These are phyloP conservation scores for Horisme vitalbata DNA, from an alignment of 2,888 invertebrate genomes.

Conservation along the genomic window DNA sequence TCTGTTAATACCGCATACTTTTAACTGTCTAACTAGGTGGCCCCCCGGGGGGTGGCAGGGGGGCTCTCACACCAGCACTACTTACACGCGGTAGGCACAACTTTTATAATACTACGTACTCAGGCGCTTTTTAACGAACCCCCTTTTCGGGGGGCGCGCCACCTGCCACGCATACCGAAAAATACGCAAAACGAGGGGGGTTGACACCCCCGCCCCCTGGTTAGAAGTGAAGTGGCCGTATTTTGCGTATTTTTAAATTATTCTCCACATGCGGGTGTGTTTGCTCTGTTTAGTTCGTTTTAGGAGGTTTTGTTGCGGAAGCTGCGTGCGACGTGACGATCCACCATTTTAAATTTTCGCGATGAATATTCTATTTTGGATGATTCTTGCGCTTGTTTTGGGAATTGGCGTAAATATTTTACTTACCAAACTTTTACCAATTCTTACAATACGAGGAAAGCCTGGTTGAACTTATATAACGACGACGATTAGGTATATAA, in stretches of 20 bases:
- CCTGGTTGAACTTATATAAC: too few relatives aligned
- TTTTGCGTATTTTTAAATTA: slow-evolving; percentile 83
- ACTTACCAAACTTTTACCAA: too few relatives aligned
- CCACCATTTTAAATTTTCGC: slow-evolving; percentile 7
- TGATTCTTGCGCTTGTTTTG: too few relatives aligned
- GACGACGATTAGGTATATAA: too few relatives aligned
- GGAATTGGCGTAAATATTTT: too few relatives aligned
- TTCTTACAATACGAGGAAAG: too few relatives aligned
- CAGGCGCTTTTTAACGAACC: slow-evolving; percentile 81
- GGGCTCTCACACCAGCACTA: slow-evolving; percentile 65
- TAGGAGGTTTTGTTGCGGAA: slow-evolving; percentile 45
- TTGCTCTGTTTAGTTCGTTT: slow-evolving; percentile 67
- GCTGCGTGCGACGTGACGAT: slow-evolving; percentile 40
- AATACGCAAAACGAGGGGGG: slow-evolving; percentile 75
- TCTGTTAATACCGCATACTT: slow-evolving; percentile 83
- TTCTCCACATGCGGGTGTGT: slow-evolving; percentile 72
- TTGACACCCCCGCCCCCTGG: slow-evolving; percentile 61
- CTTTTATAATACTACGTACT: slow-evolving; percentile 83
- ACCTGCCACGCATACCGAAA: slow-evolving; percentile 83
- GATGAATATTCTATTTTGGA: neutral
- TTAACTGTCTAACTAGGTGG: slow-evolving; percentile 83
- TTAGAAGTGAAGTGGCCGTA: slow-evolving; percentile 80
- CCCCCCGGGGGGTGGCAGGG: slow-evolving; percentile 42
- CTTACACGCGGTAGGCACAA: slow-evolving; percentile 82
- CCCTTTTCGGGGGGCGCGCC: slow-evolving; percentile 62